Evolutionary conservation across 1,140 invertebrate genomes (phyloP).

Genomic region (Heliconius melpomene): DNA sequence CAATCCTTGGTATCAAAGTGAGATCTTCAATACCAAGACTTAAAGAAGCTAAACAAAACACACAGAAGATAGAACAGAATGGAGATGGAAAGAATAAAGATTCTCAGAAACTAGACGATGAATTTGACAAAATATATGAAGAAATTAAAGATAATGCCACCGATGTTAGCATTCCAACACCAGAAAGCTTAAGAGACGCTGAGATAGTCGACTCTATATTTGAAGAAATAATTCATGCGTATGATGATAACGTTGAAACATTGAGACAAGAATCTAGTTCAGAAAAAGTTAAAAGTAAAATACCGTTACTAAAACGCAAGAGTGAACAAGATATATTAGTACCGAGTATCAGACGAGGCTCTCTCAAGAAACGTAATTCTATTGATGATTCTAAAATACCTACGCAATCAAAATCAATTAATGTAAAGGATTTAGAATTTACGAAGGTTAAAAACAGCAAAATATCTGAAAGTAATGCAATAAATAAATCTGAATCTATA

Average conservation of each 20-base stretch:
- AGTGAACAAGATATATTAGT: constrained; percentile 55
- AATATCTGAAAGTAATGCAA: constrained; percentile 6
- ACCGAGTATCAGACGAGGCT: constrained; percentile 17
- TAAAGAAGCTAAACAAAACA: constrained; percentile 42
- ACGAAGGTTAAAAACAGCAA: background rate
- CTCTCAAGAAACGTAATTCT: constrained; percentile 40
- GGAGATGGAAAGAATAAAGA: constrained; percentile 3
- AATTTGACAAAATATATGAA: constrained; percentile 71
- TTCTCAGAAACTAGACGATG: constrained; percentile 51
- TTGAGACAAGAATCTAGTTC: constrained; percentile 42
- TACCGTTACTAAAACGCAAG: constrained; percentile 62
- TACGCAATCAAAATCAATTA: constrained; percentile 1
- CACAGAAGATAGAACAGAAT: constrained; percentile 21
- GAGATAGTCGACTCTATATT: constrained; percentile 53
- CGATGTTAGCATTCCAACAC: constrained; percentile 7
- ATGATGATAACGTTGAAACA: constrained; percentile 51
- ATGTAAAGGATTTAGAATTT: background rate
- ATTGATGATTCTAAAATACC: constrained; percentile 30
- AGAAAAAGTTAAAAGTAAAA: constrained; percentile 54
- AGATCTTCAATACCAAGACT: constrained; percentile 59
- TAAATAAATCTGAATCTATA: constrained; percentile 16
- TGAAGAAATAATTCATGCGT: constrained; percentile 71
- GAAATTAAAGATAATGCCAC: constrained; percentile 51
- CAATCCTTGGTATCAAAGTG: constrained; percentile 21
- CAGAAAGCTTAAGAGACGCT: constrained; percentile 51